Evolutionary conservation across 2,113 vertebrate genomes (phyloP).

Genomic region (Neotragus moschatus): DNA sequence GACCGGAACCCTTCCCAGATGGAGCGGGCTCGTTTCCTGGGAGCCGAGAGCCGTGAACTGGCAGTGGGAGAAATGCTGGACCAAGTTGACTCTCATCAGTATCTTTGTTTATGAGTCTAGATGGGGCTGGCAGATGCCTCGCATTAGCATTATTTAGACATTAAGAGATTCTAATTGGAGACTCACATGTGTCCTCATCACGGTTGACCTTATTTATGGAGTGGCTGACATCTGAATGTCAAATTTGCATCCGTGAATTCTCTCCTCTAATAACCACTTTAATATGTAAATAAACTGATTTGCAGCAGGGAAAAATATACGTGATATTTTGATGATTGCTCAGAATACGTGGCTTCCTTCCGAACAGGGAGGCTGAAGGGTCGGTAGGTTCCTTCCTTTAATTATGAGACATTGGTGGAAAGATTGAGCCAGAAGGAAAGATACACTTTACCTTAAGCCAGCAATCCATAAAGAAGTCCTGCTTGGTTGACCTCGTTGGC

Average conservation of each 20-base stretch:
- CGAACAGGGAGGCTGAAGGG: not conserved
- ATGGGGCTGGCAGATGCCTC: slow-evolving; percentile 72
- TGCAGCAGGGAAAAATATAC: slow-evolving; percentile 66
- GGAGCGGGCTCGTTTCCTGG: not conserved
- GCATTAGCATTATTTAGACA: slow-evolving; percentile 78
- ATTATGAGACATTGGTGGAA: slow-evolving; percentile 24
- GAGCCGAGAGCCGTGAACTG: slow-evolving; percentile 14
- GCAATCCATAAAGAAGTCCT: not conserved
- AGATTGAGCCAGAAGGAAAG: slow-evolving; percentile 41
- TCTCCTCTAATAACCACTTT: slow-evolving; percentile 71
- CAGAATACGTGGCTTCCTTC: slow-evolving; percentile 66
- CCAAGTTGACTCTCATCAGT: slow-evolving; percentile 23
- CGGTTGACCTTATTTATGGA: slow-evolving; percentile 82
- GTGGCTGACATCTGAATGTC: slow-evolving; percentile 80
- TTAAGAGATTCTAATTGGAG: slow-evolving; percentile 83
- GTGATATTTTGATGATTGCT: slow-evolving; percentile 67
- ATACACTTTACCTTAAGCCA: not conserved
- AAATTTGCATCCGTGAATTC: slow-evolving; percentile 78
- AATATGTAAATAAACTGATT: slow-evolving; percentile 77
- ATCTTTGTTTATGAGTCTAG: slow-evolving; percentile 67
- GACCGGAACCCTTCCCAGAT: not conserved
- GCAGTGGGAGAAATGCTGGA: slow-evolving; percentile 40
- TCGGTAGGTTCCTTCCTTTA: slow-evolving; percentile 65
- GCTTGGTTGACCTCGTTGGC: not conserved
- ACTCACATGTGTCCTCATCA: slow-evolving; percentile 79